These are phyloP conservation scores for Brachirus orientalis DNA, from an alignment of 2,113 vertebrate genomes.

Conservation along the genomic window DNA sequence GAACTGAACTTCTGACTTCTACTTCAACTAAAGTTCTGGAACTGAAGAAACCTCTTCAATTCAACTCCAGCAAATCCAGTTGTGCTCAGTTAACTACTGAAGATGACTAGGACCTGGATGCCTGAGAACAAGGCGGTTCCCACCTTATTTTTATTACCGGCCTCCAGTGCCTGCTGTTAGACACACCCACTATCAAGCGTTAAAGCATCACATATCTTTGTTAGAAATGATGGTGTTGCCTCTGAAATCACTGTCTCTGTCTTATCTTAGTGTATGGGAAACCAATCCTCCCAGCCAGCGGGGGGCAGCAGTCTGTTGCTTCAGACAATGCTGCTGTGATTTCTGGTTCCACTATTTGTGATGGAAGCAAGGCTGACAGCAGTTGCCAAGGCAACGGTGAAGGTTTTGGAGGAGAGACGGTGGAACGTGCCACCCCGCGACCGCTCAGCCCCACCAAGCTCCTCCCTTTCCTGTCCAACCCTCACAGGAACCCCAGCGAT, in stretches of 20 bases:
- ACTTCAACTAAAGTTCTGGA: neutral
- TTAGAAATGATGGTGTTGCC: neutral
- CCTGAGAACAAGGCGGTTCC: too few relatives aligned
- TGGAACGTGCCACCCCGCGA: slow-evolving; percentile 84
- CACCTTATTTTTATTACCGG: too few relatives aligned
- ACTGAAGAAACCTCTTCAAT: too few relatives aligned
- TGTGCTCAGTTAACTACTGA: too few relatives aligned
- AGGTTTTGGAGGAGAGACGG: slow-evolving; percentile 71
- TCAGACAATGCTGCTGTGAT: slow-evolving; percentile 60
- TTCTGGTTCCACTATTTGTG: slow-evolving; percentile 7
- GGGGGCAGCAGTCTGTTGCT: slow-evolving; percentile 59
- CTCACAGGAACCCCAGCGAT: slow-evolving; percentile 90
- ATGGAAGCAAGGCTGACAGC: slow-evolving; percentile 67
- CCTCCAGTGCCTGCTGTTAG: too few relatives aligned
- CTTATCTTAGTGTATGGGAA: slow-evolving; percentile 89
- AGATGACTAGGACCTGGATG: too few relatives aligned
- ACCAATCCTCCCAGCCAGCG: slow-evolving; percentile 84
- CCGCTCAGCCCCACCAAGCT: slow-evolving; percentile 96
- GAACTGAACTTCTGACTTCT: too few relatives aligned
- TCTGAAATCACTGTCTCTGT: neutral
- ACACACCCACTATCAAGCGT: too few relatives aligned
- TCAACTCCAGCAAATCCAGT: too few relatives aligned
- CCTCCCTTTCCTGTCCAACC: slow-evolving; percentile 92
- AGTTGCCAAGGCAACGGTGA: slow-evolving; percentile 43
- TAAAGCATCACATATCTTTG: too few relatives aligned